Conservation (phyloP, 2,888 invertebrate species). For the Nomada hirtipes region DNA sequence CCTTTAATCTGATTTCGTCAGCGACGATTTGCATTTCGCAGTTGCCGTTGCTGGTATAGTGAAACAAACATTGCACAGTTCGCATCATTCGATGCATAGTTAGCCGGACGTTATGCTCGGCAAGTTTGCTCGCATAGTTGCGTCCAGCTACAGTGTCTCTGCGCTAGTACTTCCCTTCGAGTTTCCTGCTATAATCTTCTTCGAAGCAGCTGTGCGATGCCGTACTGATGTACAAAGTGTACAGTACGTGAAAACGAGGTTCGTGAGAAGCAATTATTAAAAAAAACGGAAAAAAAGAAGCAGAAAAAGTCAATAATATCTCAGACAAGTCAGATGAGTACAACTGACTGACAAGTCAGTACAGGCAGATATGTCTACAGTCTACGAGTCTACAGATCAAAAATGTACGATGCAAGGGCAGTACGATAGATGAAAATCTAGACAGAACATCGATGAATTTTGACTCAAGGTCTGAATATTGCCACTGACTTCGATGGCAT, state of each 20-base stretch:
- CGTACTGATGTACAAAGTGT: not conserved
- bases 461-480: conserved; percentile 7
- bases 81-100: conserved; percentile 45
- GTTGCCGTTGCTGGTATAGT: conserved; percentile 21
- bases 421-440: not conserved
- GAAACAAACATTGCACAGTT: conserved; percentile 52
- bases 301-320: not conserved
- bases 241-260: not conserved
- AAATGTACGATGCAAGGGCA: too few species aligned
- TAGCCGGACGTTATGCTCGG: conserved; percentile 50
- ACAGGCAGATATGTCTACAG: not conserved
- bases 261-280: not conserved
- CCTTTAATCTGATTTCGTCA: conserved; percentile 50
- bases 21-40: conserved; percentile 48
- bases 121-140: conserved; percentile 55
- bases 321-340: too few species aligned
- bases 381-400: too few species aligned
- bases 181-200: conserved; percentile 42
- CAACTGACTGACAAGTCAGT: too few species aligned
- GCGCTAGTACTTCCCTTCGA: conserved; percentile 44
- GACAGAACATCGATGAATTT: conserved; percentile 4
- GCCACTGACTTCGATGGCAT: conserved; percentile 41
- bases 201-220: conserved; percentile 24
- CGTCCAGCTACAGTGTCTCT: conserved; percentile 14
- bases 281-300: not conserved